Evolutionary conservation across 1,140 invertebrate species (phyloP), one percentile per base, ranked within the genome.

Genomic region (Bicyclus anynana): DNA sequence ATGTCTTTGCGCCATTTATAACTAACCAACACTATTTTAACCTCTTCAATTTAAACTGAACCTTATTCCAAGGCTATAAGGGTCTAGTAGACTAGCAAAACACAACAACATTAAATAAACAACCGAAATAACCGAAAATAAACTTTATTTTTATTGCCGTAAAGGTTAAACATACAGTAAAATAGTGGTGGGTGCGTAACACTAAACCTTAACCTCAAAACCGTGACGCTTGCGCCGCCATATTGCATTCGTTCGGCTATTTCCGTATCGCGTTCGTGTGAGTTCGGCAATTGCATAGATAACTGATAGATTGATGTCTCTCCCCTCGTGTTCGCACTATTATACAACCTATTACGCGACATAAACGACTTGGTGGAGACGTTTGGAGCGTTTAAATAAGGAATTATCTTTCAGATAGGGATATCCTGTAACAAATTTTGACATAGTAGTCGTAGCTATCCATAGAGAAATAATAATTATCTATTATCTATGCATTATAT

Each of bases 201-300:
- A 80, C 82, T 80, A 86, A 87, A 86, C 84, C 84, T 87, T 87
- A 84, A 88, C 84, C 84, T 88, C 78, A 85, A 86, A 86, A 88
- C 80, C 77, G 75, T 88, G 84, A 85, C 74, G 77, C 72, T 46
- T 67, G 46, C 58, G 75, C 57, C 70, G 80, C 81, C 80, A 84
- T 85, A 51, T 84, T 87, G 67, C 70, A 65, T 69, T 51, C 61
- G 68, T 74, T 87, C 81, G 83, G 69, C 40, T 60, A 51, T 61
- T 65, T 69, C 81, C 77, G 80, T 54, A 38, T 27, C 18, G 35
- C 58, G 21, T 68, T 44, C 40, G 40, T 44, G 18, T 44, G 16
- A 0, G 18, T 44, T 44, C 40, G 40, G 5, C n/a, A 12, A 33
- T 33, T 12, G n/a, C 23, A 10, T 12, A 2, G 37, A 7, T 38